Evolutionary conservation across 2,113 vertebrate genomes (phyloP).

Genomic region (Oncorhynchus masou): DNA sequence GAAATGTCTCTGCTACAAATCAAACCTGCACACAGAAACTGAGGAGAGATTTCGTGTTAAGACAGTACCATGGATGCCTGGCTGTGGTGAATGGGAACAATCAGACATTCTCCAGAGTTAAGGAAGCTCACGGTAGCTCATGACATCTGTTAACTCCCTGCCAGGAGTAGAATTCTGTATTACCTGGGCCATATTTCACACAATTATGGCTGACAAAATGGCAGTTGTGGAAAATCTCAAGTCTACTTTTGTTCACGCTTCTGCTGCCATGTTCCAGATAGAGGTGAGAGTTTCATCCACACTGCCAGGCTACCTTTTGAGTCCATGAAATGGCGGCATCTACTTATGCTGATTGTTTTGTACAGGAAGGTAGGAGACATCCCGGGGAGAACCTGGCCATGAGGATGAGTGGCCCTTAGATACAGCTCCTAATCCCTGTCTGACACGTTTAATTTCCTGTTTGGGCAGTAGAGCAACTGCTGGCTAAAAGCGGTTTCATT

Average conservation of each 20-base stretch:
- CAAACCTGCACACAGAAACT: background rate
- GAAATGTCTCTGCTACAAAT: background rate
- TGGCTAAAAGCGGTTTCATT: constrained; percentile 1
- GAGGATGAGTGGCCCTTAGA: background rate
- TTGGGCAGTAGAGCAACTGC: constrained; percentile 12
- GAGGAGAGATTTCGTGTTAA: background rate
- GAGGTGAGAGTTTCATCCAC: background rate
- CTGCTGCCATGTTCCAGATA: background rate
- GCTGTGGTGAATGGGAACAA: background rate
- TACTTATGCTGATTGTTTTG: constrained; percentile 7
- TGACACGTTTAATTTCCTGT: constrained; percentile 2
- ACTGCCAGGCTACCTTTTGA: background rate
- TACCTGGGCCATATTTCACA: constrained; percentile 15
- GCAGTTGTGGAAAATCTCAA: constrained; percentile 6
- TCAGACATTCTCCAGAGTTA: background rate
- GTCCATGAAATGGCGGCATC: background rate
- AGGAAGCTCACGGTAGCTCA: background rate
- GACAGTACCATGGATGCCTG: too few species aligned
- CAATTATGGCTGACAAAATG: constrained; percentile 16
- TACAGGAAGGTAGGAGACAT: constrained; percentile 1
- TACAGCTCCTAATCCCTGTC: background rate
- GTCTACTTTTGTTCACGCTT: background rate
- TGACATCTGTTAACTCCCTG: background rate
- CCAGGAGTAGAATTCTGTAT: background rate
- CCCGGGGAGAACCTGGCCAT: too few species aligned